These are phyloP conservation scores for Meandrina meandrites DNA, from an alignment of 92 coral and sea anemone species.

Conservation along the genomic window DNA sequence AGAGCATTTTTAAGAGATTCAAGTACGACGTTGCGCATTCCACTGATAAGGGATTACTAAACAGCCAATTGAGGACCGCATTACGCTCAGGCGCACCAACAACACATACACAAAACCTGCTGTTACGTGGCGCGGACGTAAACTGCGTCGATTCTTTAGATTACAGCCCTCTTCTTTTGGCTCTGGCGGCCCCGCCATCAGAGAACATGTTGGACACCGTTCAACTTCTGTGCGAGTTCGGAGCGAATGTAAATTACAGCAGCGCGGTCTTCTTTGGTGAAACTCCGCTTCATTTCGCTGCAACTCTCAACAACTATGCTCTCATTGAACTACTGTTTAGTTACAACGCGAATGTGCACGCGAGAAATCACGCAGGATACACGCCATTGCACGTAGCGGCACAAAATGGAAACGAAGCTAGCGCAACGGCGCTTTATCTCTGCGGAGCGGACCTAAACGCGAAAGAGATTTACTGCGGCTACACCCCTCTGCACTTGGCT, in stretches of 20 bases:
- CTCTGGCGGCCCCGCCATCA: slow-evolving; percentile 40
- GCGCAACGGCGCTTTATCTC: slow-evolving; percentile 65
- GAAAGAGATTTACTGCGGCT: slow-evolving; percentile 77
- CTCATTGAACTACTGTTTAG: slow-evolving; percentile 53
- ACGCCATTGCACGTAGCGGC: slow-evolving; percentile 83
- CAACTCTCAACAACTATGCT: slow-evolving; percentile 30
- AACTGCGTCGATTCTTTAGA: slow-evolving; percentile 69
- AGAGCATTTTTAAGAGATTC: slow-evolving; percentile 45
- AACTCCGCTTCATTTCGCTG: slow-evolving; percentile 86
- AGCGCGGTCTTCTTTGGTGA: slow-evolving; percentile 73
- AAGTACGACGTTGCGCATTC: slow-evolving; percentile 37
- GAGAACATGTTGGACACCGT: slow-evolving; percentile 37
- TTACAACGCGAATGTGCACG: slow-evolving; percentile 62
- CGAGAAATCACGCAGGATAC: slow-evolving; percentile 78
- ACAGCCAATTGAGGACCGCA: slow-evolving; percentile 57
- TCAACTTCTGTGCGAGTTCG: slow-evolving; percentile 70
- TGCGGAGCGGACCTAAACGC: slow-evolving; percentile 77
- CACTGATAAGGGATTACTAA: slow-evolving; percentile 33
- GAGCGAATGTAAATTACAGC: slow-evolving; percentile 83
- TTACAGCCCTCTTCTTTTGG: slow-evolving; percentile 69
- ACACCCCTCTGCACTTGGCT: slow-evolving; percentile 88
- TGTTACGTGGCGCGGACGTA: slow-evolving; percentile 76
- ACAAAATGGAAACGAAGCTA: slow-evolving; percentile 63
- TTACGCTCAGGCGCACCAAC: slow-evolving; percentile 55
- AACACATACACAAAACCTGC: slow-evolving; percentile 31